These are phyloP conservation scores for Harpalus rubripes DNA, from an alignment of 2,888 invertebrate genomes.

Conservation along the genomic window DNA sequence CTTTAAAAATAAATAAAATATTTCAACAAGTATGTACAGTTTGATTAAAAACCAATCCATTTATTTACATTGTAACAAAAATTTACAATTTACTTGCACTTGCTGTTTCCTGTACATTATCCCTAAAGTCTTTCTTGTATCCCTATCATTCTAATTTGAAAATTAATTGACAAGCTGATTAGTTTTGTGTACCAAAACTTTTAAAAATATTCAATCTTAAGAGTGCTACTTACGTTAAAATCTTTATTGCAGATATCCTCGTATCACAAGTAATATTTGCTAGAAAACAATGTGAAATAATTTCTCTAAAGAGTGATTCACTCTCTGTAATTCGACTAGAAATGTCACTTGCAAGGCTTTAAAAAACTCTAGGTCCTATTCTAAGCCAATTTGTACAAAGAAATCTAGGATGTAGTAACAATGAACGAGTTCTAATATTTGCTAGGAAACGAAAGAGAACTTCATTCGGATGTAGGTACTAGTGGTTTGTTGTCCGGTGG, in stretches of 20 bases:
- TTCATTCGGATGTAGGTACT: no score
- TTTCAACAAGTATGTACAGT: constrained; percentile 57
- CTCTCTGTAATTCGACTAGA: constrained; percentile 58
- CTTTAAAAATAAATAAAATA: constrained; percentile 51
- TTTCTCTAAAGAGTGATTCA: constrained; percentile 34
- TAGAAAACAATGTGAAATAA: constrained; percentile 42
- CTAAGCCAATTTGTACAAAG: constrained; percentile 65
- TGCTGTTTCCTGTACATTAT: constrained; percentile 46
- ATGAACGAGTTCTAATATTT: constrained; percentile 21
- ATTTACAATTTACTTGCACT: constrained; percentile 37
- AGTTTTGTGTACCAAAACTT: constrained; percentile 28
- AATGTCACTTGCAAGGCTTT: constrained; percentile 57
- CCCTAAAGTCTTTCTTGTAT: constrained; percentile 44
- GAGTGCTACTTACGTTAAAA: constrained; percentile 53
- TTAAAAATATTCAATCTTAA: constrained; percentile 43
- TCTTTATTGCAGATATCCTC: constrained; percentile 55
- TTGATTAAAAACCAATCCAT: constrained; percentile 38
- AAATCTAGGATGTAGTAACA: constrained; percentile 54
- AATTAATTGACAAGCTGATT: constrained; percentile 63
- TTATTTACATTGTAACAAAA: constrained; percentile 58
- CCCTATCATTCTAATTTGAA: constrained; percentile 48
- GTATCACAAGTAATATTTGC: constrained; percentile 61
- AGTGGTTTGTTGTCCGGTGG: no score
- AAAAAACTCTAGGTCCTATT: constrained; percentile 57
- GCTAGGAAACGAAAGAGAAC: not conserved